phyloP scores from a whole-genome alignment of 2,113 vertebrate genomes.

The Mastomys natalensis region DNA sequence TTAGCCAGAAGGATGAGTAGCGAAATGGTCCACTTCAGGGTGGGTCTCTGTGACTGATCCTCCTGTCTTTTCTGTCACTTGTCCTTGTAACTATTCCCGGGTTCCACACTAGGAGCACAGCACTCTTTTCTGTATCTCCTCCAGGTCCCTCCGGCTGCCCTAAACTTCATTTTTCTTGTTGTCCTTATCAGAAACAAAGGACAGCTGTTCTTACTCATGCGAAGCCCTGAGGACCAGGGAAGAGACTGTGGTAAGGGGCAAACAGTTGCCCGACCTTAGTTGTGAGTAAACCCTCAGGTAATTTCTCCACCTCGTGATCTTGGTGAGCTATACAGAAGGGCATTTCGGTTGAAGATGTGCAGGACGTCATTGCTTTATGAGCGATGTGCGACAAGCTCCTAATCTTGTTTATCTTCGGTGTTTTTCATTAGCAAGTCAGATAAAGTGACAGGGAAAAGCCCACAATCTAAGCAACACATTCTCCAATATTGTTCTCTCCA shows the following conservation, averaged over 20 bases:
- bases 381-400: not conserved
- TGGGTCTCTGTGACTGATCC: not conserved
- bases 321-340: not conserved
- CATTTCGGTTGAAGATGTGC: not conserved
- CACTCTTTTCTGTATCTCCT: not conserved
- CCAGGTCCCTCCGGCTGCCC: not conserved
- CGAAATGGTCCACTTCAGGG: not conserved
- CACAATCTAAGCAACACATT: not conserved
- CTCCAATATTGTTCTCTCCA: not conserved
- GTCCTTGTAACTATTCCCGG: not conserved
- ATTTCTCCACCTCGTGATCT: not conserved
- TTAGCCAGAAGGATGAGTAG: not conserved
- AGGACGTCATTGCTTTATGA: not conserved
- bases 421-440: conserved; percentile 8
- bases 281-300: conserved; percentile 35
- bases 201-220: not conserved
- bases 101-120: not conserved
- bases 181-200: conserved; percentile 44
- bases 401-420: not conserved
- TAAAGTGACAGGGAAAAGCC: not conserved
- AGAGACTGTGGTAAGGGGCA: not conserved
- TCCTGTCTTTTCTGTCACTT: not conserved
- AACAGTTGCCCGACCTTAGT: conserved; percentile 36
- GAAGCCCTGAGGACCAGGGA: conserved; percentile 1
- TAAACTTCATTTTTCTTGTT: not conserved